A percentile compares a stretch with the other conserved stretches of the same genome.
Evolutionary conservation across 2,113 vertebrate genomes (phyloP).

Genomic region (Paratilapia polleni): DNA sequence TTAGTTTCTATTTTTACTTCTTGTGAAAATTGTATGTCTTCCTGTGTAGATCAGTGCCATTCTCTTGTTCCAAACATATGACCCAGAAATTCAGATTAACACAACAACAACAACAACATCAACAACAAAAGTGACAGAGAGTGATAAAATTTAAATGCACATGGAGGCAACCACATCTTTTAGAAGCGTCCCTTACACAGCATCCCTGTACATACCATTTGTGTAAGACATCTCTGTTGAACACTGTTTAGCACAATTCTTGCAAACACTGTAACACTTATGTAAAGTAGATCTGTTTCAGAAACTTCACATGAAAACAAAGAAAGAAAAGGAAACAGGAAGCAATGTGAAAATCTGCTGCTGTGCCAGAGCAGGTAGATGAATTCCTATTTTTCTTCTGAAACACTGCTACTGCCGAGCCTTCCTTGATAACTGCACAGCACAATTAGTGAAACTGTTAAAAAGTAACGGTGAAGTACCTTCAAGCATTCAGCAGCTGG

Average conservation of each 20-base stretch:
- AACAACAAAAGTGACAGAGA: slow-evolving; percentile 4
- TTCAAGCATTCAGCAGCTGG: slow-evolving; percentile 29
- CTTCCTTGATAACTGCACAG: slow-evolving; percentile 34
- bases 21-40: slow-evolving; percentile 63
- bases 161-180: background rate
- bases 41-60: slow-evolving; percentile 49
- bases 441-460: slow-evolving; percentile 1
- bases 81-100: slow-evolving; percentile 51
- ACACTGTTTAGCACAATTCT: background rate
- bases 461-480: slow-evolving; percentile 17
- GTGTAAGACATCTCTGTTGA: background rate
- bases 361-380: background rate
- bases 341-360: background rate
- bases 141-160: background rate
- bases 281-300: background rate
- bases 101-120: background rate
- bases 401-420: background rate
- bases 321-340: background rate
- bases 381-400: background rate
- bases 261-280: background rate
- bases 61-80: slow-evolving; percentile 49
- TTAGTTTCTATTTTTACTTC: slow-evolving; percentile 65
- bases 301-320: background rate
- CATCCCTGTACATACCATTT: background rate
- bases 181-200: background rate